Evolutionary conservation across 2,113 vertebrate genomes (phyloP), one percentile per base, ranked within the genome.

Genomic region (Phaethornis superciliosus): DNA sequence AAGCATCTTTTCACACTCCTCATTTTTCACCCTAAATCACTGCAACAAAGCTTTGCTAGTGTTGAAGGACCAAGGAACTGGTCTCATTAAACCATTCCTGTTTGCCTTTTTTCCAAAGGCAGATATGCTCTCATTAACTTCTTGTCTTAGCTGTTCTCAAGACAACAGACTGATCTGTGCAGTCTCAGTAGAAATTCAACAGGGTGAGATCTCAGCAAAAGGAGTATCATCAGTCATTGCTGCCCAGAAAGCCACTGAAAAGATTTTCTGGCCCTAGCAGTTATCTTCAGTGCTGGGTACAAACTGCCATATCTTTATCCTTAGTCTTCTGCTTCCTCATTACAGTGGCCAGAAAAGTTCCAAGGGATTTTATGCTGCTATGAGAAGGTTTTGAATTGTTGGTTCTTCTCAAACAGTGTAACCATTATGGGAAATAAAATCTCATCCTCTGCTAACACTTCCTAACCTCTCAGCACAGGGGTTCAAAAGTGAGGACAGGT

Each of bases 171-270:
- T 82, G 94, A 92, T 90, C 83, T 88, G 72, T 42, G 94, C 26
- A 95, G 77, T 89, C 85, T 94, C 91, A 92, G 40, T 84, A 47
- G 84, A 96, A 95, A 96, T 95, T 92, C 95, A 94, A 94, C 81
- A 95, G 79, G 58, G 51, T 80, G 70, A 89, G 71, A 93, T 90
- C 87, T 62, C 54, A 91, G 70, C 54, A 92, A 87, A 97, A 96
- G 32, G 79, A 40, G 77, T 77, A 91, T 59, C 27, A 58, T 90
- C 87, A 85, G 81, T 91, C 86, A 77, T 67, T 77, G 35, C 49
- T 85, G 81, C 20, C 67, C 69, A 80, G 46, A 80, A 60, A 96
- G 9, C 26, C 58, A 96, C 32, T 8, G 30, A 63, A 86, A 96
- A 91, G 20, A 52, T 94, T 88, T 94, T 62, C 42, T 86, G 37